Evolutionary conservation across 2,113 vertebrate genomes (phyloP).

Genomic region (Camelus bactrianus): DNA sequence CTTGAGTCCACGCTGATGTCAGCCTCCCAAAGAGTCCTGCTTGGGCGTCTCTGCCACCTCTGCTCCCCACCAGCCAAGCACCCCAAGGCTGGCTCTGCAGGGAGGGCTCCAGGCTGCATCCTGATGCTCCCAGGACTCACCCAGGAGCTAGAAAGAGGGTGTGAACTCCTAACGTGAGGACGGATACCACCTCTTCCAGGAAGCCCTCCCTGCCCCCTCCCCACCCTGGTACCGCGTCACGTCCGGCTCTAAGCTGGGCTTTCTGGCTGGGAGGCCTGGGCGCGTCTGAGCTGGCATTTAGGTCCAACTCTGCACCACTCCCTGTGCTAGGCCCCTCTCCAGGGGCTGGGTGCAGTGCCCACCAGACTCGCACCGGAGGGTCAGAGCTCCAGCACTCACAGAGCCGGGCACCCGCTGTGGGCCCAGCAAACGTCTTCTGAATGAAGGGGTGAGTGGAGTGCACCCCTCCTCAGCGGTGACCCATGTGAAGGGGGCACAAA

Average conservation of each 20-base stretch:
- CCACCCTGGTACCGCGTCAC: rapidly evolving
- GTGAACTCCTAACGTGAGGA: rapidly evolving
- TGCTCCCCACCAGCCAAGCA: neutral
- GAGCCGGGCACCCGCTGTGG: rapidly evolving
- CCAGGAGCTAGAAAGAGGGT: rapidly evolving
- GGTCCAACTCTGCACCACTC: neutral
- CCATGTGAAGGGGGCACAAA: rapidly evolving
- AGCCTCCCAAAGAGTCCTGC: slow-evolving; percentile 33
- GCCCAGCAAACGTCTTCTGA: neutral
- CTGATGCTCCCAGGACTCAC: too few relatives aligned
- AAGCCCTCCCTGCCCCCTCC: neutral
- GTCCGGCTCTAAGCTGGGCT: neutral
- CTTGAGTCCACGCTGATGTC: neutral
- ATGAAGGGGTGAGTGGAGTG: rapidly evolving
- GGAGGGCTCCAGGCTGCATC: neutral
- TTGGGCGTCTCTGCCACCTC: neutral
- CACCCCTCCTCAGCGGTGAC: neutral
- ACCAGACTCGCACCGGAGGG: neutral
- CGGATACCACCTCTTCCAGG: neutral
- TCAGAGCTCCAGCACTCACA: neutral
- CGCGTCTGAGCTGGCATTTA: neutral
- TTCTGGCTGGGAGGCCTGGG: neutral
- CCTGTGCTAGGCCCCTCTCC: neutral
- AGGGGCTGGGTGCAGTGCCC: neutral
- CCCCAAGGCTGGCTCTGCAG: neutral